A percentile compares a stretch with the other conserved stretches of the same genome.
These are phyloP conservation scores for Erithacus rubecula DNA, from an alignment of 2,797 vertebrate species.

Conservation along the genomic window DNA sequence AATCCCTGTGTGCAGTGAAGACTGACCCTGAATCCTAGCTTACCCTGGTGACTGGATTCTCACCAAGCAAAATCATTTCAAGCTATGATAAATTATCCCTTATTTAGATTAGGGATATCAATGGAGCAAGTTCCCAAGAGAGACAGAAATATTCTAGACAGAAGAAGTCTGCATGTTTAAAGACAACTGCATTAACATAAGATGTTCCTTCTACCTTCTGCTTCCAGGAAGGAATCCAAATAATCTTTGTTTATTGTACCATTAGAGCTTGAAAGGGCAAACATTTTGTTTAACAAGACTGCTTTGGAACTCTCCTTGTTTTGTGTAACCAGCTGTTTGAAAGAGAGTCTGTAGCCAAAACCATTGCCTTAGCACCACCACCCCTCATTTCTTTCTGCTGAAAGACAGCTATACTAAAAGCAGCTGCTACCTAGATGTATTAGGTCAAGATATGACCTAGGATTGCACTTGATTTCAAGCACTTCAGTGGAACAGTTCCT, in stretches of 20 bases:
- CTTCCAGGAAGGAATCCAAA: conserved; percentile 18
- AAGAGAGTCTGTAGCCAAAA: not conserved
- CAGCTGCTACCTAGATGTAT: not conserved
- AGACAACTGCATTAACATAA: not conserved
- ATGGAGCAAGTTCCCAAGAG: not conserved
- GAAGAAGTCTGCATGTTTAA: not conserved
- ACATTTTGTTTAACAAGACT: not conserved
- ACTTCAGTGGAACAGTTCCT: not conserved
- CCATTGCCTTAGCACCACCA: not conserved
- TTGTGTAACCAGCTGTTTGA: not conserved
- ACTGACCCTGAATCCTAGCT: not conserved
- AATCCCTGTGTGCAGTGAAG: not conserved
- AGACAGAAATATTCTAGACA: not conserved
- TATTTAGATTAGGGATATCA: not conserved
- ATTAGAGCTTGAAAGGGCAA: conserved; percentile 7
- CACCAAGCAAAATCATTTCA: not conserved
- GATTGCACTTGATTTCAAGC: not conserved
- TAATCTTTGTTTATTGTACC: conserved; percentile 9
- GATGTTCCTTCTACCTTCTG: conserved; percentile 11
- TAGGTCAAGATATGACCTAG: not conserved
- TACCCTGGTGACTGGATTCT: not conserved
- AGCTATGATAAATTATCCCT: not conserved
- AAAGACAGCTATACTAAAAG: not conserved
- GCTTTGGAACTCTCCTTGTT: not conserved
- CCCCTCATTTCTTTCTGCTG: not conserved